Percentiles rank a stretch among this genome's conserved stretches.
Evolutionary conservation across 2,888 invertebrate species (phyloP).

Genomic region (Sarcophaga caerulescens): DNA sequence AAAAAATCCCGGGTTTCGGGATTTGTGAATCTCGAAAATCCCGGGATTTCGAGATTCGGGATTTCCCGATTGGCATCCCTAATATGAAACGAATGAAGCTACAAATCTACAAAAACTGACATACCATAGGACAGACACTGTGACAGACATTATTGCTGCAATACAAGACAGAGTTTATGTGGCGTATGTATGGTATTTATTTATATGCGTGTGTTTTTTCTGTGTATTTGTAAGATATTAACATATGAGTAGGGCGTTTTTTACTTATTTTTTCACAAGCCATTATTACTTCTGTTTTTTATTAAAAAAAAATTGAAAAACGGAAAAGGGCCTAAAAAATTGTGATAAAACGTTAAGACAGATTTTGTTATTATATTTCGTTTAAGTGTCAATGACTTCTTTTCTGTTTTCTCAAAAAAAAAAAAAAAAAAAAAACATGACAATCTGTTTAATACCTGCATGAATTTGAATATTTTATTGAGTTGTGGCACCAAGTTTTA

Average conservation of each 20-base stretch:
- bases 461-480: neutral
- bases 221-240: neutral
- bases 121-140: neutral
- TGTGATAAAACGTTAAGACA: conserved; percentile 40
- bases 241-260: conserved; percentile 25
- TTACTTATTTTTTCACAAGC: neutral
- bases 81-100: conserved; percentile 14
- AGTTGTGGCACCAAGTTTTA: no score
- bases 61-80: no score
- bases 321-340: conserved; percentile 28
- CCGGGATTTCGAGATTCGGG: no score
- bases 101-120: conserved; percentile 15
- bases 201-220: neutral
- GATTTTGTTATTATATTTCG: conserved; percentile 22
- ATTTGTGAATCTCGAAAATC: no score
- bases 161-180: neutral
- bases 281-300: conserved; percentile 19
- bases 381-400: conserved; percentile 52
- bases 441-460: conserved; percentile 19
- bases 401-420: neutral
- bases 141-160: neutral
- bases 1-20: no score
- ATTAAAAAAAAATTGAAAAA: neutral
- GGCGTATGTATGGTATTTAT: neutral
- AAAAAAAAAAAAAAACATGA: no score